Conservation (phyloP, 1,140 invertebrate genomes). For the Diorhabda sublineata region DNA sequence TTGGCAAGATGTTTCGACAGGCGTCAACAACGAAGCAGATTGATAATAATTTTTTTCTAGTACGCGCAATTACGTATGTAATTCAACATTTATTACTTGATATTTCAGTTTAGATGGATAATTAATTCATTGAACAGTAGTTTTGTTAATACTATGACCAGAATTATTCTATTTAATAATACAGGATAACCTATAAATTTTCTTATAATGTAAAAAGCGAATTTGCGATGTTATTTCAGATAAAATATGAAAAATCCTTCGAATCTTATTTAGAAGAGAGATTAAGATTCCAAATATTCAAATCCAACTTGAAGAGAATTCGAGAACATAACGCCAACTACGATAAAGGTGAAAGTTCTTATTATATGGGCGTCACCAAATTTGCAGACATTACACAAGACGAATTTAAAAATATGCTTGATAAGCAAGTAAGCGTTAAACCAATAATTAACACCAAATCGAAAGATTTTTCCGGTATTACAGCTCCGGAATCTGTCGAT, state of each 20-base stretch:
- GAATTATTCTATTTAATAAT: too few relatives aligned
- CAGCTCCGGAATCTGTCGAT: conserved; percentile 22
- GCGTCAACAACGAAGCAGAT: too few relatives aligned
- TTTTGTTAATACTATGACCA: too few relatives aligned
- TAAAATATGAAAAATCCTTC: not conserved
- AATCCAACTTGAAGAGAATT: conserved; percentile 14
- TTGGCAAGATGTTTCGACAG: too few relatives aligned
- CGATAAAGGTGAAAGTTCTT: conserved; percentile 12
- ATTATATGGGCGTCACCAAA: conserved; percentile 17
- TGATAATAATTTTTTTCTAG: too few relatives aligned
- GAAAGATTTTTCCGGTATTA: conserved; percentile 11
- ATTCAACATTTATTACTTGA: too few relatives aligned
- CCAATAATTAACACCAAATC: not conserved
- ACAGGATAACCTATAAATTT: too few relatives aligned
- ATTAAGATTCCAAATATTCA: not conserved
- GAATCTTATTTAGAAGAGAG: not conserved
- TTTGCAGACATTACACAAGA: conserved; percentile 21
- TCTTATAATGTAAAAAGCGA: too few relatives aligned
- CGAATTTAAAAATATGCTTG: conserved; percentile 11
- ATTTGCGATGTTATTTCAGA: not conserved
- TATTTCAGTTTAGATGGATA: too few relatives aligned
- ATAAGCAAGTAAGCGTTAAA: not conserved
- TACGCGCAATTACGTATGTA: too few relatives aligned
- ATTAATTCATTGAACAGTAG: too few relatives aligned
- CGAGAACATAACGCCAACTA: conserved; percentile 19